A percentile compares a stretch with the other conserved stretches of the same genome.
phyloP scores from a whole-genome alignment of 2,888 invertebrate genomes.

The Lepetodrilus schrolli region DNA sequence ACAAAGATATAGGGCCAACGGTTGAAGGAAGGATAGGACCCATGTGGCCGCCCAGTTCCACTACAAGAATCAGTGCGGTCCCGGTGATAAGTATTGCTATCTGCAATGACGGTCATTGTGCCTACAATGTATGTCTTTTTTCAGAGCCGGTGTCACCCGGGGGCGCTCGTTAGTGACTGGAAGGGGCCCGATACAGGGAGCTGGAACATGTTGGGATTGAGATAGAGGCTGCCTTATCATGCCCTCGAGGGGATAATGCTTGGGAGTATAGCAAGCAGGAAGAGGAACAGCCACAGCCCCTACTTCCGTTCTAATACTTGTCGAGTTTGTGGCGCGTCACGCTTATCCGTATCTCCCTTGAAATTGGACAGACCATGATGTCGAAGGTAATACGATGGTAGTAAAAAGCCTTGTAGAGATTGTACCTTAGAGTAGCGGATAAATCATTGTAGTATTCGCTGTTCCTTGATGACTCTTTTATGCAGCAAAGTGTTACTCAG shows the following conservation, averaged over 20 bases:
- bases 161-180: constrained; percentile 7
- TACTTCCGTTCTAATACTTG: constrained; percentile 19
- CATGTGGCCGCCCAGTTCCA: not conserved
- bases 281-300: not conserved
- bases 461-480: too few relatives aligned
- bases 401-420: not conserved
- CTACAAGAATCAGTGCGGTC: not conserved
- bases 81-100: constrained; percentile 17
- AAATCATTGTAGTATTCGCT: too few relatives aligned
- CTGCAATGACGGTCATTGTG: not conserved
- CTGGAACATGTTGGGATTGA: not conserved
- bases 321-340: constrained; percentile 19
- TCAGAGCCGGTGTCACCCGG: constrained; percentile 13
- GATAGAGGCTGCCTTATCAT: not conserved
- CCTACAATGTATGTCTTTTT: constrained; percentile 16
- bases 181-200: not conserved
- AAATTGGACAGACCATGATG: constrained; percentile 1
- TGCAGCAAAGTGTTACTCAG: too few relatives aligned
- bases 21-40: not conserved
- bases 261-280: not conserved
- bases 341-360: constrained; percentile 1
- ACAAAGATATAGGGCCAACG: too few relatives aligned
- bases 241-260: not conserved
- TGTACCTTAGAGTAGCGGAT: too few relatives aligned
- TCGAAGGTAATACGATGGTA: not conserved